phyloP scores from a whole-genome alignment of 2,113 vertebrate genomes.

The Stomatorhinus ivindoensis region DNA sequence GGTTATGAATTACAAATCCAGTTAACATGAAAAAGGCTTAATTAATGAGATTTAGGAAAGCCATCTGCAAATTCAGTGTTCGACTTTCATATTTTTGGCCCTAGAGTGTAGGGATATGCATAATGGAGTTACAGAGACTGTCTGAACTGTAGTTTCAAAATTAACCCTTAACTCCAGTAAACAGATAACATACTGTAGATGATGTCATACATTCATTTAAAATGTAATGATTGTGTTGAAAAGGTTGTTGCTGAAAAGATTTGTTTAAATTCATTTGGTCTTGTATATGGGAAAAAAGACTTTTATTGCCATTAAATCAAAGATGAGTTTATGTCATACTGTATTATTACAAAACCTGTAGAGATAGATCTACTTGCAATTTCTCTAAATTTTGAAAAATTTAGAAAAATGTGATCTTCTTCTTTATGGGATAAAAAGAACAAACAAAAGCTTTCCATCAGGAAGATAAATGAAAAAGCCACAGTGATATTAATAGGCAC shows the following conservation, averaged over 20 bases:
- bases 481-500: neutral
- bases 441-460: neutral
- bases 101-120: neutral
- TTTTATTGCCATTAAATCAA: neutral
- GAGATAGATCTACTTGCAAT: neutral
- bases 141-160: neutral
- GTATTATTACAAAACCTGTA: neutral
- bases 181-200: neutral
- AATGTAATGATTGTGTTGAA: neutral
- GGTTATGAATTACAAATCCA: neutral
- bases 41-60: neutral
- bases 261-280: neutral
- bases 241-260: neutral
- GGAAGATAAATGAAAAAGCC: neutral
- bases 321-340: neutral
- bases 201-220: neutral
- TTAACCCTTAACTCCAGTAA: neutral
- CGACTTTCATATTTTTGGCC: neutral
- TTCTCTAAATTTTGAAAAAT: neutral
- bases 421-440: neutral
- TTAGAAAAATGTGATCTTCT: neutral
- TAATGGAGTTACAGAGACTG: neutral
- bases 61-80: neutral
- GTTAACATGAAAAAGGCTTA: neutral
- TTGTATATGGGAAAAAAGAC: neutral